A percentile compares a stretch with the other conserved stretches of the same genome.
These are phyloP conservation scores for Mantis religiosa DNA, from an alignment of 2,888 invertebrate species.

Conservation along the genomic window DNA sequence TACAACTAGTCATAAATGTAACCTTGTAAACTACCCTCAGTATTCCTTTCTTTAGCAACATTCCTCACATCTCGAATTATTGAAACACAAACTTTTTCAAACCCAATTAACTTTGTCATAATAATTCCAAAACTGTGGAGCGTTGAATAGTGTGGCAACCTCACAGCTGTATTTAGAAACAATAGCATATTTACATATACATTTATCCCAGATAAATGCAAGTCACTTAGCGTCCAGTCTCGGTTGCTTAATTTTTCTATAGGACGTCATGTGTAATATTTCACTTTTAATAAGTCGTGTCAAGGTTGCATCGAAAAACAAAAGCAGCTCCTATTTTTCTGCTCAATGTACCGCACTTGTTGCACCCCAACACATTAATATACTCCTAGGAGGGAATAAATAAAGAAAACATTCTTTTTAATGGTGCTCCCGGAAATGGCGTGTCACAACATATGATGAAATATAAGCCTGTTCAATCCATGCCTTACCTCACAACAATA, in stretches of 20 bases:
- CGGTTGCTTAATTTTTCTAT: not conserved
- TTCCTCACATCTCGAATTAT: too few species aligned
- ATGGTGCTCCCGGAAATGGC: not conserved
- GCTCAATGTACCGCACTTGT: not conserved
- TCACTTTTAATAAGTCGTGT: not conserved
- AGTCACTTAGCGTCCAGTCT: not conserved
- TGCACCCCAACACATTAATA: not conserved
- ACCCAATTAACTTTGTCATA: too few species aligned
- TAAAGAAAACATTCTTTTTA: not conserved
- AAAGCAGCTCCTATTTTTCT: not conserved
- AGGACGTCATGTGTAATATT: not conserved
- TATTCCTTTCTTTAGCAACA: too few species aligned
- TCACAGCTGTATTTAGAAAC: not conserved
- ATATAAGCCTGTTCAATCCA: not conserved
- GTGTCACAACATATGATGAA: not conserved
- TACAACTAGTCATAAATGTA: too few species aligned
- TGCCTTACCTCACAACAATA: not conserved
- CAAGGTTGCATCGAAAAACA: not conserved
- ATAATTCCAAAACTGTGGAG: too few species aligned
- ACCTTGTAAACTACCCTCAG: too few species aligned
- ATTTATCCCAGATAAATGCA: not conserved
- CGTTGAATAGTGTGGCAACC: too few species aligned
- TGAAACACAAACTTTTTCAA: too few species aligned
- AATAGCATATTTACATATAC: not conserved
- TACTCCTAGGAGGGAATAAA: not conserved